Percentiles rank a stretch among this genome's conserved stretches.
These are phyloP conservation scores for Sycophaga agraensis DNA, from an alignment of 1,140 invertebrate species.

Conservation along the genomic window DNA sequence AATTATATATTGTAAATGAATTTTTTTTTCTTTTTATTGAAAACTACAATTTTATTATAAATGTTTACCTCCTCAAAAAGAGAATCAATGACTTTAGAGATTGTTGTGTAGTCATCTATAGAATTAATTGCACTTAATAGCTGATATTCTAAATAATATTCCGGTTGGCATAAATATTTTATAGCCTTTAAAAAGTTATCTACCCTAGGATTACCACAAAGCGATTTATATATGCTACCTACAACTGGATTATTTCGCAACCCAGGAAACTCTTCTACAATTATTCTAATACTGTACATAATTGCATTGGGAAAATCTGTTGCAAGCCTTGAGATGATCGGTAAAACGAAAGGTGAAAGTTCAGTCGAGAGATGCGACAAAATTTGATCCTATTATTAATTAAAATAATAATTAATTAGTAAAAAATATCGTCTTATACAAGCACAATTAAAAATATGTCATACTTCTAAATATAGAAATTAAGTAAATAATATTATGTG, in stretches of 20 bases:
- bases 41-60: no score
- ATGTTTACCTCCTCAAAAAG: conserved; percentile 25
- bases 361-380: conserved; percentile 55
- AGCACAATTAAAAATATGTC: no score
- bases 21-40: no score
- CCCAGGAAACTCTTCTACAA: conserved; percentile 44
- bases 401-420: no score
- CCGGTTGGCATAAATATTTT: conserved; percentile 53
- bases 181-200: conserved; percentile 55
- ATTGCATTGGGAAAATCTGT: conserved; percentile 68
- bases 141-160: conserved; percentile 45
- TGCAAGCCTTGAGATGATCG: conserved; percentile 59
- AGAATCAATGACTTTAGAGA: conserved; percentile 11
- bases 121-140: conserved; percentile 38
- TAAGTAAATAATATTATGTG: neutral
- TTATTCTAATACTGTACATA: conserved; percentile 65
- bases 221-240: conserved; percentile 22
- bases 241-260: conserved; percentile 33
- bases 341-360: conserved; percentile 41
- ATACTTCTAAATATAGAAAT: neutral
- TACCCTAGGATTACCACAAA: conserved; percentile 39
- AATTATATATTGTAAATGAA: no score
- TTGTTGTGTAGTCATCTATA: neutral
- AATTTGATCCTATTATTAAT: conserved; percentile 62
- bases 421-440: no score